Conservation (phyloP, 2,888 invertebrate species). For the Nomada fabriciana region DNA sequence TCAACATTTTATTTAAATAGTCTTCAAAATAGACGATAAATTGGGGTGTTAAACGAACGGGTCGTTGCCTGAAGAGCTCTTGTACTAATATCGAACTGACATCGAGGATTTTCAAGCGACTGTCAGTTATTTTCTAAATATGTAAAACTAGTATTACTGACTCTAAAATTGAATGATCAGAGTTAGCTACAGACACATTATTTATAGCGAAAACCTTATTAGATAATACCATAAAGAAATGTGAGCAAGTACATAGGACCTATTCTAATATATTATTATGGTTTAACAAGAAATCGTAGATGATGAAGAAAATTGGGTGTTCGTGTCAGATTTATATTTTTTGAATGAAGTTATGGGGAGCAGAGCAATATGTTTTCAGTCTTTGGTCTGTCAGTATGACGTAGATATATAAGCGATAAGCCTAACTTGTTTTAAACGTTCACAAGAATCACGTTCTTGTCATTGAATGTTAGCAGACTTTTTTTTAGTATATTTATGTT, state of each 20-base stretch:
- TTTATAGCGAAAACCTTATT: conserved; percentile 80
- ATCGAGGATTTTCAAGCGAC: conserved; percentile 70
- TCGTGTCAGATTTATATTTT: conserved; percentile 82
- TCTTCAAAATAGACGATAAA: conserved; percentile 54
- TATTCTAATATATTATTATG: conserved; percentile 81
- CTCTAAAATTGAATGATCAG: conserved; percentile 72
- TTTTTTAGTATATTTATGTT: conserved; percentile 53
- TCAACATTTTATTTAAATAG: conserved; percentile 65
- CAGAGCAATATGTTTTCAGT: conserved; percentile 78
- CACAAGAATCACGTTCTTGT: conserved; percentile 68
- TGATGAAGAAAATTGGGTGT: conserved; percentile 75
- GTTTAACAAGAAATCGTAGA: conserved; percentile 74
- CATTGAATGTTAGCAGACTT: conserved; percentile 53
- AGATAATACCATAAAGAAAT: conserved; percentile 80
- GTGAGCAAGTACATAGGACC: conserved; percentile 79
- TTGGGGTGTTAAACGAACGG: conserved; percentile 27
- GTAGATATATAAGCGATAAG: conserved; percentile 67
- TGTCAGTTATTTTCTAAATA: conserved; percentile 81
- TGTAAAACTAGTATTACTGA: conserved; percentile 80
- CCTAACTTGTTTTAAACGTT: conserved; percentile 72
- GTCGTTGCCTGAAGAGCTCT: conserved; percentile 65
- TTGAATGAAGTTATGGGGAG: conserved; percentile 75
- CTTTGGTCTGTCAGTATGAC: conserved; percentile 69
- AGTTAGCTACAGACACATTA: conserved; percentile 80
- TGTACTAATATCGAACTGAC: conserved; percentile 51